These are phyloP conservation scores for Zeugodacus cucurbitae DNA, from an alignment of 1,140 invertebrate species.

Conservation along the genomic window DNA sequence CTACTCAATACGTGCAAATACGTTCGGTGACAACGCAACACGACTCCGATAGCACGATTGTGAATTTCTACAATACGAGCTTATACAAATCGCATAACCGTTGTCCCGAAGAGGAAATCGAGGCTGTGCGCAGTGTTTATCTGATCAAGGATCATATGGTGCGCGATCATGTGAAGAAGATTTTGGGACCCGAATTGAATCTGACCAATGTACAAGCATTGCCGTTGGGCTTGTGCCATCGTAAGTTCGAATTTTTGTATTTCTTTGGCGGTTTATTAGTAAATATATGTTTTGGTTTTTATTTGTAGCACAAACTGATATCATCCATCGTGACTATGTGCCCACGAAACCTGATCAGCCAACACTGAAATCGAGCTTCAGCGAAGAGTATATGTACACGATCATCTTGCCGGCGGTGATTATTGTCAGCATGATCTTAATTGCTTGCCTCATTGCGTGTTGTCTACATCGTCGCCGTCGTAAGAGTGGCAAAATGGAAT, in stretches of 20 bases:
- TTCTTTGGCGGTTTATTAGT: background rate
- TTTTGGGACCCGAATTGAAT: conserved; percentile 82
- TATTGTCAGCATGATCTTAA: conserved; percentile 86
- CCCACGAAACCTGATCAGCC: conserved; percentile 67
- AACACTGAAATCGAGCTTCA: conserved; percentile 66
- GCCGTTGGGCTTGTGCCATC: conserved; percentile 78
- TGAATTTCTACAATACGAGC: conserved; percentile 74
- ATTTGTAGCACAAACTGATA: conserved; percentile 53
- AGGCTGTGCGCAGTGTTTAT: conserved; percentile 76
- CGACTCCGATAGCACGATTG: conserved; percentile 57
- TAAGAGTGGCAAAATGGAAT: conserved; percentile 83
- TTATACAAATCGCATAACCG: conserved; percentile 70
- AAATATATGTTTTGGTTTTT: conserved; percentile 4
- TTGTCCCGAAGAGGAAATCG: conserved; percentile 83
- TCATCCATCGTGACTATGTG: conserved; percentile 53
- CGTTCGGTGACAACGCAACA: conserved; percentile 65
- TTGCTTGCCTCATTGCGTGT: conserved; percentile 89
- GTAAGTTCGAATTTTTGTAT: conserved; percentile 54
- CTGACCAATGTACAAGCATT: conserved; percentile 75
- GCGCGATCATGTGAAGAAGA: conserved; percentile 74
- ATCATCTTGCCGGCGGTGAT: conserved; percentile 91
- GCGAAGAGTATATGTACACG: conserved; percentile 86
- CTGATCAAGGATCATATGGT: conserved; percentile 73
- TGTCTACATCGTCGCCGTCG: conserved; percentile 85
- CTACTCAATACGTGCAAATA: conserved; percentile 78